Conservation (phyloP, 2,888 invertebrate species). For the Tupiocoris notatus region DNA sequence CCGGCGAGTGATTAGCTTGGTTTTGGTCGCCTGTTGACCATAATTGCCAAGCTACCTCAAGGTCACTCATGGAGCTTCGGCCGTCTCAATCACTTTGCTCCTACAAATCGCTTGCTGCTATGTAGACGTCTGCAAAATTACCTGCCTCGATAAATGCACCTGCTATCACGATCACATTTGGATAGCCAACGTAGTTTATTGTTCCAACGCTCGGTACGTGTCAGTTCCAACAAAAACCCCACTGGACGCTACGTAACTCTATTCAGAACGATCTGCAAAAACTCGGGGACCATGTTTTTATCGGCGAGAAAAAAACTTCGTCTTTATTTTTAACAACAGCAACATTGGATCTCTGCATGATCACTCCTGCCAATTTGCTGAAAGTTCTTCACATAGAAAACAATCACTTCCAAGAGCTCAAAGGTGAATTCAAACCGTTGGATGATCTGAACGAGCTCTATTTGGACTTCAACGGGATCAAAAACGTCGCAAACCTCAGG, state of each 20-base stretch:
- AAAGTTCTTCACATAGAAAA: slow-evolving; percentile 81
- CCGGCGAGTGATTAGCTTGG: slow-evolving; percentile 84
- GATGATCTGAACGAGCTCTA: slow-evolving; percentile 77
- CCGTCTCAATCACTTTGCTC: slow-evolving; percentile 86
- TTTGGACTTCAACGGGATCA: slow-evolving; percentile 80
- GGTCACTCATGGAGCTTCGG: slow-evolving; percentile 73
- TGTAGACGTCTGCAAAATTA: slow-evolving; percentile 95
- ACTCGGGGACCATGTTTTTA: slow-evolving; percentile 82
- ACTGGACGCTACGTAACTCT: slow-evolving; percentile 91
- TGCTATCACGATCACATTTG: slow-evolving; percentile 94
- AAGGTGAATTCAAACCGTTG: slow-evolving; percentile 82
- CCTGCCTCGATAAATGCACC: slow-evolving; percentile 88
- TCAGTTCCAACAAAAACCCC: slow-evolving; percentile 84
- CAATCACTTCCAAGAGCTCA: slow-evolving; percentile 74
- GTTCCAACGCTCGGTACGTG: slow-evolving; percentile 73
- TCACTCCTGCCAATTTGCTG: slow-evolving; percentile 76
- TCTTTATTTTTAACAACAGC: slow-evolving; percentile 81
- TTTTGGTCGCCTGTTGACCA: slow-evolving; percentile 88
- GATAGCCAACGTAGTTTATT: slow-evolving; percentile 90
- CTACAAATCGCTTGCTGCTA: slow-evolving; percentile 89
- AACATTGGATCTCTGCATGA: slow-evolving; percentile 82
- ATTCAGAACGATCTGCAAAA: slow-evolving; percentile 83
- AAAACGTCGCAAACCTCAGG: slow-evolving; percentile 73
- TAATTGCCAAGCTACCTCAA: slow-evolving; percentile 63
- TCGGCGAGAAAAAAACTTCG: slow-evolving; percentile 86